Base-by-base conservation (phyloP, 2,113 vertebrate species). In the Bubo bubo region DNA sequence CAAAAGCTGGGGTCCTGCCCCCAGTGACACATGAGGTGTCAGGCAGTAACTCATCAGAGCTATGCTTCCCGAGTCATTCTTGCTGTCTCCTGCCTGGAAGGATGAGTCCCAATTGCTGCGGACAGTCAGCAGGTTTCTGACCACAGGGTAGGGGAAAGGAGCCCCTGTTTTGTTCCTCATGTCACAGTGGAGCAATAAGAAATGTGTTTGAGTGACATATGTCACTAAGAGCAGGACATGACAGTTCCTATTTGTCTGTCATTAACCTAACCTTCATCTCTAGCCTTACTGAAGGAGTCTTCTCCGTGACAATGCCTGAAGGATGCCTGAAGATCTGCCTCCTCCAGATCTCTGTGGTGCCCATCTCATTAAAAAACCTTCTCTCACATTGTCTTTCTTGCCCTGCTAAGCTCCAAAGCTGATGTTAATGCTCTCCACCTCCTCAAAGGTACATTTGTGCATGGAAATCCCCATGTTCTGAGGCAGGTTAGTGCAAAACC, bases 1-100 rank as follows among this genome's bases (percentile, higher is more conserved):
- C 10, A 86, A 58, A 71, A 74, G 1, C 70, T 34, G 21, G 5
- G 3, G 0, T 85, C 37, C 43, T 77, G 37, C 3, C 21, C 2
- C 10, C 0, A 0, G 50, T 22, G 79, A 50, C 22, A 58, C 28
- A 7, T 0, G 5, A 27, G 21, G 23, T 50, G 12, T 62, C 0
- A 4, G 47, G 37, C 35, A 80, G 58, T 18, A 37, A 14, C 43
- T 63, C 17, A 32, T 35, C 22, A 22, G 24, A 49, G 52, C 22
- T 19, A 0, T 12, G 6, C 14, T 76, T 7, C 24, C 7, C 2
- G 2, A 2, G 9, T 45, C 22, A 21, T 34, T 68, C 56, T 20
- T n/a, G 10, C 60, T 62, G 8, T 43, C 5, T 87, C 20, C 89
- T 50, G n/a, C 12, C 22, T 49, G 72, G 43, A 86, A 71, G 32